Conservation (phyloP, 2,797 vertebrate species). For the Crocodylus rhombifer region DNA sequence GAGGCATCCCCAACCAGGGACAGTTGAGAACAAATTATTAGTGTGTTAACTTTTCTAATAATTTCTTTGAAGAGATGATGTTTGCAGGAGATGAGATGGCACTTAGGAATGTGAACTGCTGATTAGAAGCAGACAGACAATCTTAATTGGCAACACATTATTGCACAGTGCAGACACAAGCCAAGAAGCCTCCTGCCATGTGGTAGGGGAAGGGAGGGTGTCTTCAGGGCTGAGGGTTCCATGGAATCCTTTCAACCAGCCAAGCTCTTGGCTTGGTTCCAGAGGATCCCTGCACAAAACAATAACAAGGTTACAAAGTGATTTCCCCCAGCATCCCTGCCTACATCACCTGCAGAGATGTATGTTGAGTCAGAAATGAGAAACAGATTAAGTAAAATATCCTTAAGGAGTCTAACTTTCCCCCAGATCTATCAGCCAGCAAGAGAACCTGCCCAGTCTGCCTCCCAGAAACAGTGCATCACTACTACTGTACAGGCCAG, state of each 20-base stretch:
- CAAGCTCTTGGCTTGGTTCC: too few relatives aligned
- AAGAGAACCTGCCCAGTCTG: constrained; percentile 10
- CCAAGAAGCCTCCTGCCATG: neutral
- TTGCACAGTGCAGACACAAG: neutral
- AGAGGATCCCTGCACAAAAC: too few relatives aligned
- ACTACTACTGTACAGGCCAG: neutral
- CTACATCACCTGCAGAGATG: neutral
- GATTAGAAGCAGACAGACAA: neutral
- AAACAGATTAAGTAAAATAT: neutral
- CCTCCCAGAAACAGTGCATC: neutral
- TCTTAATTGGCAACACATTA: neutral
- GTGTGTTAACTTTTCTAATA: neutral
- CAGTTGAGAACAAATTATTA: neutral
- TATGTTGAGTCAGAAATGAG: neutral
- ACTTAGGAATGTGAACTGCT: neutral
- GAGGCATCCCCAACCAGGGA: neutral
- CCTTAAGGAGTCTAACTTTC: neutral
- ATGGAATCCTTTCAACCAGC: neutral
- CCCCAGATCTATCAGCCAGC: neutral
- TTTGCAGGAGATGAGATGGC: neutral
- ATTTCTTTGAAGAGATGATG: neutral
- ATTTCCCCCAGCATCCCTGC: too few relatives aligned
- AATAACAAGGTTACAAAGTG: too few relatives aligned
- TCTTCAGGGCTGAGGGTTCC: neutral
- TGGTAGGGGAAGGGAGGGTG: neutral